Evolutionary conservation across 2,888 invertebrate genomes (phyloP), one percentile per base, ranked within the genome.

Genomic region (Hipparchia sbordonii): DNA sequence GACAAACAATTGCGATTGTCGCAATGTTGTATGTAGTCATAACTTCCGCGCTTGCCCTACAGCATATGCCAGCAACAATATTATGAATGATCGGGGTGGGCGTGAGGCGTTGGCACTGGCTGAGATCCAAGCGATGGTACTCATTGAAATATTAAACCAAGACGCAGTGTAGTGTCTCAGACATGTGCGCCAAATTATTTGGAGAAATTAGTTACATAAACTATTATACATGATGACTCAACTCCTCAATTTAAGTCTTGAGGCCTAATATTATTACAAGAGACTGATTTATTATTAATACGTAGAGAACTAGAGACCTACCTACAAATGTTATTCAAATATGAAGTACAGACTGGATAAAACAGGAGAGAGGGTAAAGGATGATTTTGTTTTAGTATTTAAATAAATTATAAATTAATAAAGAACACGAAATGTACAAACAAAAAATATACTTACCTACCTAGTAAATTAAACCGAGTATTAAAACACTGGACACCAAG

Each of bases 61-160:
- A 57, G 23, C 67, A 51, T 60, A 70, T 70, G 62, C 46, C 46
- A 76, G 77, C 57, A 46, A 67, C 78, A 77, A 72, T 77, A 77
- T 78, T 78, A 79, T 82, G 81, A 82, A 80, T 81, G 80, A 72
- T 76, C 74, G 75, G 69, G 77, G 74, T 73, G 75, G 70, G 74
- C 74, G 77, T 75, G 39, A 7, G 33, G 62, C 46, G 2, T 9
- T 12, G 10, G 48, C 75, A 76, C 89, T 93, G 93, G 93, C 93
- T 78, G 59, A 66, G 85, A 79, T 91, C 93, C 93, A 93, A 92
- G 82, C 82, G 84, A 84, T 88, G 85, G 88, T 92, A 85, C 85
- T 89, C 89, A 93, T 92, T 93, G 93, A 93, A 93, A 92, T 93
- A 93, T 93, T 91, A 91, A 90, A 87, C 92, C 90, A 91, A 92